These are phyloP conservation scores for Pteruthius melanotis DNA, from an alignment of 2,113 vertebrate species.

Conservation along the genomic window DNA sequence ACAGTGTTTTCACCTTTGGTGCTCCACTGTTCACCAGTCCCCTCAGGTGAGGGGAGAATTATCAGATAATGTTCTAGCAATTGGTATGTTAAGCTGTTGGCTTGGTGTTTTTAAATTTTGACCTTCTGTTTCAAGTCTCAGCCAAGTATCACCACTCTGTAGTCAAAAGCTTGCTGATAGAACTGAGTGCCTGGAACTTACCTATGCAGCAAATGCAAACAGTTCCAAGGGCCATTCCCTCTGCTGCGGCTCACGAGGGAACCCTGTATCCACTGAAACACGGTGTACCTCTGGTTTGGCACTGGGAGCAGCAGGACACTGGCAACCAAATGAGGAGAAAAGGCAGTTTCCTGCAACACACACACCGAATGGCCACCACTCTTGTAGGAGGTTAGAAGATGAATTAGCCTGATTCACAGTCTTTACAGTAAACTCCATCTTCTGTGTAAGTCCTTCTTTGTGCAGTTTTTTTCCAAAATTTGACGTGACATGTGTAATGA, in stretches of 20 bases:
- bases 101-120: not conserved
- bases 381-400: not conserved
- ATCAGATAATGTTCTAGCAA: not conserved
- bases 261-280: not conserved
- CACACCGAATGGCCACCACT: not conserved
- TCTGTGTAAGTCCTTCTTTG: not conserved
- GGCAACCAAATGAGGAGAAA: not conserved
- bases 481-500: not conserved
- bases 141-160: not conserved
- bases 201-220: not conserved
- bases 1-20: not conserved
- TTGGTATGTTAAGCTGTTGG: not conserved
- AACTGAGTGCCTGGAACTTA: not conserved
- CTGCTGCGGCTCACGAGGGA: fast-evolving
- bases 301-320: not conserved
- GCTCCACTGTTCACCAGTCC: not conserved
- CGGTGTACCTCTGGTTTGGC: not conserved
- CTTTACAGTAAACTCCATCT: not conserved
- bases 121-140: not conserved
- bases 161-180: not conserved
- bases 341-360: not conserved
- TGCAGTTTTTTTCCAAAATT: not conserved
- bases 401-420: not conserved
- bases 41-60: not conserved
- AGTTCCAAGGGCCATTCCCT: not conserved